These are phyloP conservation scores for Maniola jurtina DNA, from an alignment of 1,140 invertebrate species.

Conservation along the genomic window DNA sequence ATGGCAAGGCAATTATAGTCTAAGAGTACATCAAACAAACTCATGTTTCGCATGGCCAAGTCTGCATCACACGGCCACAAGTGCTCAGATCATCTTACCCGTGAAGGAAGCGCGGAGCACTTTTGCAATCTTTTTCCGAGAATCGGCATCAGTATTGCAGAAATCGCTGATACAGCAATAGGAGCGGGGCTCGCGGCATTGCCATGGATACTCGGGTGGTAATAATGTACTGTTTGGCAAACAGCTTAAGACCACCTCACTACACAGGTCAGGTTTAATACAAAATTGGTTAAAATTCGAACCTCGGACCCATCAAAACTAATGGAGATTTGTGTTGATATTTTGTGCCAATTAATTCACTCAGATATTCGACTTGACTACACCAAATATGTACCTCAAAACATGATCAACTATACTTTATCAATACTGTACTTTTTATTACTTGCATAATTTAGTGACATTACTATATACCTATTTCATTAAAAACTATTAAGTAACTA, in stretches of 20 bases:
- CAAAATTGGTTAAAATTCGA: conserved; percentile 55
- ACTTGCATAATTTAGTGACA: conserved; percentile 4
- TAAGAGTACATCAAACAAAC: conserved; percentile 75
- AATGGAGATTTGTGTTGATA: conserved; percentile 56
- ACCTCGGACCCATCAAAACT: conserved; percentile 36
- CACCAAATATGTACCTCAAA: conserved; percentile 57
- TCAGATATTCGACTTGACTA: conserved; percentile 3
- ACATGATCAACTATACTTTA: conserved; percentile 16
- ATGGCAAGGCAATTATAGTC: conserved; percentile 69
- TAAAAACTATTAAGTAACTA: neutral
- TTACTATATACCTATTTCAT: too few species aligned
- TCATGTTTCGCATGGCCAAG: conserved; percentile 65
- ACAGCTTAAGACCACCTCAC: conserved; percentile 67
- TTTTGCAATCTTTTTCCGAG: conserved; percentile 52
- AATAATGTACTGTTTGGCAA: conserved; percentile 57
- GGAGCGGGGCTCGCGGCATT: conserved; percentile 57
- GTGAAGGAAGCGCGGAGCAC: conserved; percentile 50
- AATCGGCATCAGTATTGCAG: conserved; percentile 67
- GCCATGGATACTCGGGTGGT: conserved; percentile 60
- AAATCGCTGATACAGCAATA: conserved; percentile 71
- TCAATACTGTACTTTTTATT: conserved; percentile 39
- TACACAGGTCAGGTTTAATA: conserved; percentile 63
- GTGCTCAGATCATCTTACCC: conserved; percentile 67
- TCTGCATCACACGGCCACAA: conserved; percentile 62
- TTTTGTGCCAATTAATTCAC: conserved; percentile 52